Conservation (phyloP, 2,888 invertebrate genomes). For the Galerucella nymphaeae region DNA sequence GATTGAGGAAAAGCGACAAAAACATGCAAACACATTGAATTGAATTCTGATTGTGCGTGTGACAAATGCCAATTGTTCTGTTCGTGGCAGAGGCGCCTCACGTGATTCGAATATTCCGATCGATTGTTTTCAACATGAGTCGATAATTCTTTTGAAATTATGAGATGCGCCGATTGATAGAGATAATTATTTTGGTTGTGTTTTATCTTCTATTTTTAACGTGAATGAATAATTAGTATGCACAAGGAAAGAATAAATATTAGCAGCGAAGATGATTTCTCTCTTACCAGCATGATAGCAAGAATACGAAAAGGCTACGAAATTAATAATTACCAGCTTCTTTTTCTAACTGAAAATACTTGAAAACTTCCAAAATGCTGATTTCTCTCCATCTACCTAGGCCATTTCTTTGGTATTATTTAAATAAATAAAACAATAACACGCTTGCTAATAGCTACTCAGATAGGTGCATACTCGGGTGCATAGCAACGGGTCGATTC, state of each 20-base stretch:
- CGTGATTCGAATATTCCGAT: conserved; percentile 51
- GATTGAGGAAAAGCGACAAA: conserved; percentile 42
- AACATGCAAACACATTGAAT: conserved; percentile 53
- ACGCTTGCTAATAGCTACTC: too few species aligned
- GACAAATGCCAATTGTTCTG: conserved; percentile 50
- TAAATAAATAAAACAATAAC: too few species aligned
- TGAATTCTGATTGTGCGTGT: conserved; percentile 51
- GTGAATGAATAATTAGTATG: conserved; percentile 6
- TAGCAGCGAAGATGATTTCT: too few species aligned
- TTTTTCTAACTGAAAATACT: too few species aligned
- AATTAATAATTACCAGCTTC: too few species aligned
- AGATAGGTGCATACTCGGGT: too few species aligned
- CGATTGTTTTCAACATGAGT: conserved; percentile 35
- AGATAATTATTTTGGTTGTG: conserved; percentile 13
- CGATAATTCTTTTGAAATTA: conserved; percentile 31
- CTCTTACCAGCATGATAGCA: too few species aligned
- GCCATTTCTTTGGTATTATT: too few species aligned
- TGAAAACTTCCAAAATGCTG: too few species aligned
- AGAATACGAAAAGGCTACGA: too few species aligned
- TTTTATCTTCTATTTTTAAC: conserved; percentile 3
- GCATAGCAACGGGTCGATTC: too few species aligned
- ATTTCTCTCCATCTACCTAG: too few species aligned
- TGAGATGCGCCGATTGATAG: conserved; percentile 28
- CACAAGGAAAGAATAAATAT: not conserved
- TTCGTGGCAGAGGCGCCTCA: conserved; percentile 53